Base-by-base conservation (phyloP, 2,888 invertebrate species). In the Melinopterus prodromus region DNA sequence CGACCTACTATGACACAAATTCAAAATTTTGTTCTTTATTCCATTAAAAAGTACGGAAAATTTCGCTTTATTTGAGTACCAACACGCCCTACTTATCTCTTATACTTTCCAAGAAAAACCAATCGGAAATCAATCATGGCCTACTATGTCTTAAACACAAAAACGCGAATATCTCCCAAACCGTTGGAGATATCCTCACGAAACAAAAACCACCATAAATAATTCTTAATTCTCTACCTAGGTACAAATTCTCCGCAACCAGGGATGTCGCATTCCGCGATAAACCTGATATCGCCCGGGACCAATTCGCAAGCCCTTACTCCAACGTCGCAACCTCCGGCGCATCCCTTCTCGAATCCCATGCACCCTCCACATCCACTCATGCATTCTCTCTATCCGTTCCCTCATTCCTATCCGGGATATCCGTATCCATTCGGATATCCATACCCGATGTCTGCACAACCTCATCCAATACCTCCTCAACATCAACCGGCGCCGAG, bases 341-440 rank as follows among this genome's bases (percentile, higher is more conserved):
- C 94, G 82, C 93, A 92, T 89, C 92, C 94, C 15, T 93, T 95
- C 88, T 87, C 87, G 4, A 86, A 87, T 76, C 87, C 87, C 16
- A 91, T 94, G 88, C 94, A 94, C 84, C 96, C 96, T 85, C 93
- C 94, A 86, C 95, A 95, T 87, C 92, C 92, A 0, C 88, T 94
- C 76, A 92, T 94, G 86, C 94, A 93, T 86, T 93, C 93, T 16
- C 92, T 94, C 36, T 92, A 94, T 79, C 92, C 93, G 9, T 92
- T 92, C 16, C 92, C 92, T 72, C 92, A 92, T 84, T 92, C 93
- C 69, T 93, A 94, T 85, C 93, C 94, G 12, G 94, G 94, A 87
- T 92, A 93, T 80, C 93, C 93, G 70, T 94, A 94, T 86, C 93
- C 93, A 71, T 93, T 93, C 88, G 92, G 94, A 78, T 93, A 93